A percentile compares a stretch with the other conserved stretches of the same genome.
These are phyloP conservation scores for Ammospiza caudacuta DNA, from an alignment of 2,113 vertebrate species.

Conservation along the genomic window DNA sequence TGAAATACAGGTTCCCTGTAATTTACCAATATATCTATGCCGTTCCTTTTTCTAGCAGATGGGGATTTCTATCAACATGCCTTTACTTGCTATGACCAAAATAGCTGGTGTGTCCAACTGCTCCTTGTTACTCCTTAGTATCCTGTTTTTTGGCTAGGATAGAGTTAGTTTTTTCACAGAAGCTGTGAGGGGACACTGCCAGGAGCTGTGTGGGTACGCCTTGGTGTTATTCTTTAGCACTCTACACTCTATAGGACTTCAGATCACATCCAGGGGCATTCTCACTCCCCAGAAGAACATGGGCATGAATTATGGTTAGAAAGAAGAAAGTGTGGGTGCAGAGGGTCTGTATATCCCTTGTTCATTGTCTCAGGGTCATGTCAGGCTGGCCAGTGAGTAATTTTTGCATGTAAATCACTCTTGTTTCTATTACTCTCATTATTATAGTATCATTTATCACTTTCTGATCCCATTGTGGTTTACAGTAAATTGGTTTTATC, in stretches of 20 bases:
- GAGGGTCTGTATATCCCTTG: not conserved
- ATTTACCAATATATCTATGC: not conserved
- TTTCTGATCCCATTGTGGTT: not conserved
- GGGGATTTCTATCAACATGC: not conserved
- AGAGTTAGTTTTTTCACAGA: not conserved
- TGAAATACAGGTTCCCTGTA: not conserved
- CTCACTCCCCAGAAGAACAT: not conserved
- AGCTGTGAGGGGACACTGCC: not conserved
- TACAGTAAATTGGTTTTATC: not conserved
- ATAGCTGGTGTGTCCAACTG: not conserved
- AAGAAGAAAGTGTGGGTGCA: not conserved
- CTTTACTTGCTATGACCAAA: not conserved
- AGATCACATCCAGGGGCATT: not conserved
- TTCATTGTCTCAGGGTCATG: not conserved
- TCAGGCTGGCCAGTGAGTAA: rapidly evolving
- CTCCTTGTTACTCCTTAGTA: not conserved
- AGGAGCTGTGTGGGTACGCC: not conserved
- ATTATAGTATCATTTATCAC: not conserved
- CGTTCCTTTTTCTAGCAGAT: not conserved
- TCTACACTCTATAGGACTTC: not conserved
- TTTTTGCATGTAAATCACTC: not conserved
- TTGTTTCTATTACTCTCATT: not conserved
- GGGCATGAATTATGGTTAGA: not conserved
- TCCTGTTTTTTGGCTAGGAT: not conserved
- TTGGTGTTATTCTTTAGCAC: too few relatives aligned